A percentile compares a stretch with the other conserved stretches of the same genome.
Evolutionary conservation across 2,888 invertebrate species (phyloP).

Genomic region (Idaea straminata): DNA sequence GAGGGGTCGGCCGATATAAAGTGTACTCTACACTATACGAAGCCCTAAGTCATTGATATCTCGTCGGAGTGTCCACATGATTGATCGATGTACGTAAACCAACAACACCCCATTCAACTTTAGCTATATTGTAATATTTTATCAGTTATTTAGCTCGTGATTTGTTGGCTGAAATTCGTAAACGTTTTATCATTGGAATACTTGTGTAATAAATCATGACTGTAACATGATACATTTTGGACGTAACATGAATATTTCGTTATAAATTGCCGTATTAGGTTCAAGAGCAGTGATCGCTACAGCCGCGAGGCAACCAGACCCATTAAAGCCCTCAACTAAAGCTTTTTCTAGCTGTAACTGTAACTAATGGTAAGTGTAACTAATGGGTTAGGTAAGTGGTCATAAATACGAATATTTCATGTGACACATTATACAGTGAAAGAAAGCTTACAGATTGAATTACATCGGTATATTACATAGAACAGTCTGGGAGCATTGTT

Average conservation of each 20-base stretch:
- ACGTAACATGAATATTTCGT: slow-evolving; percentile 26
- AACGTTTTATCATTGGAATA: slow-evolving; percentile 24
- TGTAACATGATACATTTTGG: slow-evolving; percentile 26
- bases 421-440: slow-evolving; percentile 12
- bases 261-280: slow-evolving; percentile 27
- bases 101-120: slow-evolving; percentile 37
- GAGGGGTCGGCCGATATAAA: slow-evolving; percentile 15
- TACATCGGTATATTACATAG: too few species aligned
- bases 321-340: slow-evolving; percentile 25
- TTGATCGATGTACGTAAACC: slow-evolving; percentile 49
- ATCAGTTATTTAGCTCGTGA: slow-evolving; percentile 45
- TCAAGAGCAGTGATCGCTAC: slow-evolving; percentile 15
- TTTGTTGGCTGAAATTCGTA: slow-evolving; percentile 26
- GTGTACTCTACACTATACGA: slow-evolving; percentile 20
- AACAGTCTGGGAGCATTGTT: too few species aligned
- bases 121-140: slow-evolving; percentile 33
- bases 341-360: slow-evolving; percentile 23
- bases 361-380: slow-evolving; percentile 25
- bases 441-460: neutral
- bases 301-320: slow-evolving; percentile 21
- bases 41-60: slow-evolving; percentile 42
- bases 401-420: slow-evolving; percentile 5
- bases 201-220: slow-evolving; percentile 28
- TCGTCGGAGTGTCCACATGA: slow-evolving; percentile 54
- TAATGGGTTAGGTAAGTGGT: slow-evolving; percentile 21